Evolutionary conservation across 2,888 invertebrate genomes (phyloP), one percentile per base, ranked within the genome.

Genomic region (Pteria penguin): DNA sequence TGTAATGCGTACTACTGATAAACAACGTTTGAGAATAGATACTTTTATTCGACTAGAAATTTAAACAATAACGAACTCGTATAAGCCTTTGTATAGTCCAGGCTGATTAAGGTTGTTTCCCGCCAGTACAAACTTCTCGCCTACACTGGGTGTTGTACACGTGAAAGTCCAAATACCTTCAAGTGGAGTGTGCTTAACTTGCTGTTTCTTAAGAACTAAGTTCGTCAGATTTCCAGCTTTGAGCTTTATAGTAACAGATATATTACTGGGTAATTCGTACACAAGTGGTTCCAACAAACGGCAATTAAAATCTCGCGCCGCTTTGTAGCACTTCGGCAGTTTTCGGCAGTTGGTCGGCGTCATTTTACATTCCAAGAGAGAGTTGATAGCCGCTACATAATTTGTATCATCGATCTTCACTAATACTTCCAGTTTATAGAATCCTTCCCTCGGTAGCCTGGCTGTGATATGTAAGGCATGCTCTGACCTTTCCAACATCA

Each of bases 401-500:
- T 70, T 75, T 52, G 70, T 77, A 14, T 78, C 72, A 1, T 78
- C 75, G n/a, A 72, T 69, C 68, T 78, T 82, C 11, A 78, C 80
- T 24, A 80, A 80, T 18, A 84, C 24, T 2, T 80, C 76, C 18
- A 82, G 78, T 62, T 81, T 82, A 70, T 82, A 84, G 67, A 80
- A 79, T 0, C 84, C 84, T 45, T 79, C 71, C 36, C 76, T 79
- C 1, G 84, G 81, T 61, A 82, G 78, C 27, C 82, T 62, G 32
- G 79, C 75, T 72, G 81, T 84, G 8, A 70, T 58, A 18, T 36
- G 32, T 18, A 70, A 36, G 26, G 26, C 22, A 18, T 63, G 31
- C 2, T 55, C 57, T 11, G 62, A 32, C 26, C 27, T 36, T 22
- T 75, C 70, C n/a, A 70, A 24, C 75, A 75, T 58, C 18, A 70